Base-by-base conservation (phyloP, 64 coral and sea anemone genomes). In the Montipora sp. region DNA sequence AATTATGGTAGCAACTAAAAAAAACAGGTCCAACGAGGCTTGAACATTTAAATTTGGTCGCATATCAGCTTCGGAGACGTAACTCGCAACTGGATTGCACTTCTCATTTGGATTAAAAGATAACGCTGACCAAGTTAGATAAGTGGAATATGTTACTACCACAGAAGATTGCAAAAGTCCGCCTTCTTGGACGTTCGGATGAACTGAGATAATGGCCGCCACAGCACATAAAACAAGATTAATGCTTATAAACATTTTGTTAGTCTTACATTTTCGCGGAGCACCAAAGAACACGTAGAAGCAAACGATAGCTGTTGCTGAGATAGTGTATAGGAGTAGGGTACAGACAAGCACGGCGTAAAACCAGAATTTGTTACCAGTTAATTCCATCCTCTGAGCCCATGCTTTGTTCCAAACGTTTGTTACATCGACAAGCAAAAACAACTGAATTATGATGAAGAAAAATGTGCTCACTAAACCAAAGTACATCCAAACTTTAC, bases 41-140 rank as follows among this genome's bases (percentile, higher is more conserved):
- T 99, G 98, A 11, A 99, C 67, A 55, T 94, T 99, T 24, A 99
- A 80, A 15, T 75, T 99, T 2, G 98, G 98, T 59, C 98, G 84
- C 98, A 99, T 99, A 48, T 99, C 98, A 12, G 92, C 98, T 68
- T 99, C 94, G 3, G 98, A 93, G 5, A 99, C 70, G 74, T 87
- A 99, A 0, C 83, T 92, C 5, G 98, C 98, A 4, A 96, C 83
- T 7, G 98, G 94, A 74, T 96, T 99, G 55, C 98, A 99, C 3
- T 87, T 91, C 50, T 99, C 98, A 46, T 99, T 91, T 7, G 98
- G 98, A 81, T 99, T 99, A 59, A 96, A 94, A 5, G 98, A 96
- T 59, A 99, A 51, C 22, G 88, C 98, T 0, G 98, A 99, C 81
- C 95, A 94, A 22, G 98, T 96, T 0, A 99, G 59, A 50, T 96